Conservation (phyloP, 2,113 vertebrate genomes). For the Oryzias celebensis region DNA sequence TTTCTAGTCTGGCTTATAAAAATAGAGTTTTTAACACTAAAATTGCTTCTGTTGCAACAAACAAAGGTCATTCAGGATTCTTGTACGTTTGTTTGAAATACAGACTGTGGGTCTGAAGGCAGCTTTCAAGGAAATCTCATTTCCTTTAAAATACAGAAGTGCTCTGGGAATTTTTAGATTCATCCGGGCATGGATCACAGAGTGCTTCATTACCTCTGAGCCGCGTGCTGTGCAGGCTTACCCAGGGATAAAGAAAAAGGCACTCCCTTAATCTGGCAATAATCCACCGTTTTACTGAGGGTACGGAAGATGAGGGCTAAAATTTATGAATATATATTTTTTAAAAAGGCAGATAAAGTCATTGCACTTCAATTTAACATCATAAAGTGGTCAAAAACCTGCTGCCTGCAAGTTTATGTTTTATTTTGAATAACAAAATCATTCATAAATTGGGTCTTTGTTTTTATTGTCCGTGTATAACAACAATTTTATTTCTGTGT, state of each 20-base stretch:
- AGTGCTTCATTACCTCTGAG: slow-evolving; percentile 76
- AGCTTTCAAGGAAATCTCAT: slow-evolving; percentile 54
- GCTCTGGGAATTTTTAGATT: slow-evolving; percentile 67
- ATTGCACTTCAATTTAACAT: slow-evolving; percentile 47
- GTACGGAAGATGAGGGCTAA: slow-evolving; percentile 61
- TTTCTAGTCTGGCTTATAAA: too few relatives aligned
- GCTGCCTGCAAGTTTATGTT: slow-evolving; percentile 24
- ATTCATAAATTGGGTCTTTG: too few relatives aligned
- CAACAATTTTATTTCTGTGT: too few relatives aligned
- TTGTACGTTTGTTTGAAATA: slow-evolving; percentile 30
- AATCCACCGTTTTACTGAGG: slow-evolving; percentile 77
- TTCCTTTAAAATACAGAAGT: slow-evolving; percentile 61
- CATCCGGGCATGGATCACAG: slow-evolving; percentile 67
- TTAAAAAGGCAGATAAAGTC: slow-evolving; percentile 53
- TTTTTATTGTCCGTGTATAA: too few relatives aligned
- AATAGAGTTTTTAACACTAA: too few relatives aligned
- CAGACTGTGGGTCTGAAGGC: slow-evolving; percentile 40
- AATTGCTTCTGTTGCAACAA: too few relatives aligned
- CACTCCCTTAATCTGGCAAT: slow-evolving; percentile 80
- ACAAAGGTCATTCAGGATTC: too few relatives aligned
- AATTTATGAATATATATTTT: slow-evolving; percentile 36
- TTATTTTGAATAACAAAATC: neutral
- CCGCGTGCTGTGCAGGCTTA: slow-evolving; percentile 71
- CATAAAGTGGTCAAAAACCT: slow-evolving; percentile 15
- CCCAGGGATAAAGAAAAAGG: slow-evolving; percentile 76